These are phyloP conservation scores for Steinernema scapterisci DNA, from an alignment of 2,888 invertebrate species.

Conservation along the genomic window DNA sequence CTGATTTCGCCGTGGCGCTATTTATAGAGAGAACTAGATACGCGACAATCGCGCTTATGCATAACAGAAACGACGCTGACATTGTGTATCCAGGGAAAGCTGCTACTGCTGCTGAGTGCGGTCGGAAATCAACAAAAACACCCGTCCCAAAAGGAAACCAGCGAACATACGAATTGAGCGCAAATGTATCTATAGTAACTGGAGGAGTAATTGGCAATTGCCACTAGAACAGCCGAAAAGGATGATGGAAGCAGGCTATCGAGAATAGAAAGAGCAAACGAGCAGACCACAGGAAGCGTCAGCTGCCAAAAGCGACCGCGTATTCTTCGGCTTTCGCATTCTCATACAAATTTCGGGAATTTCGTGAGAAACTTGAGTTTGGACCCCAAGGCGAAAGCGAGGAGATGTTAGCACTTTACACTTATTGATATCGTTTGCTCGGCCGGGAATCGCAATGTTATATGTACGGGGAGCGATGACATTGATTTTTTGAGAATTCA, in stretches of 20 bases:
- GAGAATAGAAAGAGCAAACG: conserved; percentile 1
- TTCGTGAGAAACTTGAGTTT: neutral
- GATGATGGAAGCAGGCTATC: neutral
- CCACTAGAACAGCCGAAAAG: conserved; percentile 1
- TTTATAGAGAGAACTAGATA: conserved; percentile 31
- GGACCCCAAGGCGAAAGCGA: neutral
- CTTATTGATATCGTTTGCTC: neutral
- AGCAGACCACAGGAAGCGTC: conserved; percentile 5
- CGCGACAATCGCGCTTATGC: conserved; percentile 9
- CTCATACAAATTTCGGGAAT: conserved; percentile 12
- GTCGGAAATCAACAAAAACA: conserved; percentile 10
- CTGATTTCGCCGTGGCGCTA: conserved; percentile 15
- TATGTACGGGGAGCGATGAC: neutral
- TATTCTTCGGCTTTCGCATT: neutral
- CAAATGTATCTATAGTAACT: conserved; percentile 8
- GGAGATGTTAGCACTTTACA: conserved; percentile 24
- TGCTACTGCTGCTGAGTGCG: neutral
- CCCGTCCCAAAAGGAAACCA: neutral
- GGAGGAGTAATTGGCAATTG: neutral
- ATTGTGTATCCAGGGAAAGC: conserved; percentile 25
- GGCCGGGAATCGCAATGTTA: neutral
- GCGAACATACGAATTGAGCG: neutral
- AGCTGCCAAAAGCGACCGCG: conserved; percentile 26
- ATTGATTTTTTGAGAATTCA: neutral
- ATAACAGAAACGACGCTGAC: neutral